Percentiles rank a stretch among this genome's conserved stretches.
Evolutionary conservation across 2,797 vertebrate species (phyloP).

Genomic region (Leuciscus waleckii): DNA sequence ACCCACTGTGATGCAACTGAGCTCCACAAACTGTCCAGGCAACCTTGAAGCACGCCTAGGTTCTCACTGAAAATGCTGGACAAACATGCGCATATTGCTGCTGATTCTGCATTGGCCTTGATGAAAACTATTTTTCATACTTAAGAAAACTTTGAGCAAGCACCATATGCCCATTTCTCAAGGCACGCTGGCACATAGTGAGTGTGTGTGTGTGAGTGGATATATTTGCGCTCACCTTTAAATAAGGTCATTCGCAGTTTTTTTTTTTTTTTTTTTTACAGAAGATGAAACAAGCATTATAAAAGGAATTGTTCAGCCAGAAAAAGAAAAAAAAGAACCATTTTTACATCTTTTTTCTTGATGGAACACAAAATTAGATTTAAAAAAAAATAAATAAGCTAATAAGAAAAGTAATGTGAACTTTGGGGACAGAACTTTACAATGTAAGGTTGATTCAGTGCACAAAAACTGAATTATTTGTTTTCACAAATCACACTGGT

Average conservation of each 20-base stretch:
- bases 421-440: background rate
- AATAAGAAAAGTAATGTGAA: background rate
- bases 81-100: slow-evolving; percentile 80
- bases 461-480: background rate
- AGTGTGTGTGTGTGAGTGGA: slow-evolving; percentile 39
- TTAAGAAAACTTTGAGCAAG: slow-evolving; percentile 67
- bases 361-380: background rate
- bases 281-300: slow-evolving; percentile 29
- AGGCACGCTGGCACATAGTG: slow-evolving; percentile 56
- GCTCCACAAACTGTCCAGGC: slow-evolving; percentile 83
- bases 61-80: slow-evolving; percentile 79
- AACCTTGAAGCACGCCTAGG: slow-evolving; percentile 83
- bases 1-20: slow-evolving; percentile 84
- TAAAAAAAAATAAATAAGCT: background rate
- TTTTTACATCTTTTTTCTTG: background rate
- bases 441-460: background rate
- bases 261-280: background rate
- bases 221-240: slow-evolving; percentile 49
- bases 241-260: slow-evolving; percentile 42
- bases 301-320: slow-evolving; percentile 18
- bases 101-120: slow-evolving; percentile 77
- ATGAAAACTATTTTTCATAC: slow-evolving; percentile 74
- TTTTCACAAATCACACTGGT: background rate
- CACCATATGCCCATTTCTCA: slow-evolving; percentile 68
- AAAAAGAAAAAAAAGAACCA: background rate